Evolutionary conservation across 2,113 vertebrate genomes (phyloP).

Genomic region (Carassius auratus): DNA sequence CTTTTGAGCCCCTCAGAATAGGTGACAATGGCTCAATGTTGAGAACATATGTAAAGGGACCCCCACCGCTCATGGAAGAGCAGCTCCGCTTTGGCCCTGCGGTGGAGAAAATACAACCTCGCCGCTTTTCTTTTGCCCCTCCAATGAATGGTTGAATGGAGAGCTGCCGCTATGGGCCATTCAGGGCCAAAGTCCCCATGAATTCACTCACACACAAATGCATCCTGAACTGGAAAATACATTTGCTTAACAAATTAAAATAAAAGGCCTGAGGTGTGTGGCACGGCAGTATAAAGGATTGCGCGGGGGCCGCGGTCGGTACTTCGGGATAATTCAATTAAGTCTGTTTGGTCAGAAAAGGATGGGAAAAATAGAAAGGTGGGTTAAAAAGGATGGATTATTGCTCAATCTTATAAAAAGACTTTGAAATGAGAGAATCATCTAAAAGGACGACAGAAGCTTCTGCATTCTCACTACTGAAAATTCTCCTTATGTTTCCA

Average conservation of each 20-base stretch:
- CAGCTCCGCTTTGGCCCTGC: conserved; percentile 89
- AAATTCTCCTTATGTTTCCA: conserved; percentile 72
- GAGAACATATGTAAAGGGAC: conserved; percentile 99
- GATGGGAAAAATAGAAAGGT: conserved; percentile 73
- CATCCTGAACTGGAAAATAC: conserved; percentile 96
- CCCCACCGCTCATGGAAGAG: conserved; percentile 93
- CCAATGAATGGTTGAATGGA: conserved; percentile 97
- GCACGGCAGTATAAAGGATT: conserved; percentile 56
- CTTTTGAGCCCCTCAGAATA: conserved; percentile 97
- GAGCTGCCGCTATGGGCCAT: conserved; percentile 95
- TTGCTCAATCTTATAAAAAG: conserved; percentile 94
- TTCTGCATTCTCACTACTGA: conserved; percentile 75
- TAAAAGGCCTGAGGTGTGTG: conserved; percentile 70
- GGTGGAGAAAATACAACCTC: conserved; percentile 91
- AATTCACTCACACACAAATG: conserved; percentile 91
- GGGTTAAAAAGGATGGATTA: conserved; percentile 91
- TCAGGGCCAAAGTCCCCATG: conserved; percentile 91
- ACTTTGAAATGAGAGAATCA: conserved; percentile 36
- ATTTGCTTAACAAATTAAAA: conserved; percentile 98
- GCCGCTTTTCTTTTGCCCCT: conserved; percentile 88
- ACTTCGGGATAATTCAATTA: conserved; percentile 98
- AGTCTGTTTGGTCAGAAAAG: conserved; percentile 75
- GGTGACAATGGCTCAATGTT: conserved; percentile 97
- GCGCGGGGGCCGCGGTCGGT: conserved; percentile 76
- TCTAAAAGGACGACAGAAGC: conserved; percentile 83